A percentile compares a stretch with the other conserved stretches of the same genome.
phyloP scores from a whole-genome alignment of 2,888 invertebrate species.

The Erebia ligea region DNA sequence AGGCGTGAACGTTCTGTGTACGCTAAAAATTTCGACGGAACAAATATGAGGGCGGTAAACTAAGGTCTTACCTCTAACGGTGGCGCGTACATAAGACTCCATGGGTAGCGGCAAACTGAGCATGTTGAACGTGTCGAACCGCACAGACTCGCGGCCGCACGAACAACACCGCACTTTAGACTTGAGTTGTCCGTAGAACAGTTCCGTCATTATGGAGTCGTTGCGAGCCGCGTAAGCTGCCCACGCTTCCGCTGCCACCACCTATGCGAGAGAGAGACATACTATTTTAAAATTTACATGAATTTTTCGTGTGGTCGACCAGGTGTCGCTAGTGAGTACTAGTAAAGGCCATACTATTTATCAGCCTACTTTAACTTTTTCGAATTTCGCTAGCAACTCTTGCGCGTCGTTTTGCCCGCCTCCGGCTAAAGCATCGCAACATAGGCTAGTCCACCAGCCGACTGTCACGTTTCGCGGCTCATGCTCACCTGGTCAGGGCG shows the following conservation, averaged over 20 bases:
- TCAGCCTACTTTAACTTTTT: too few relatives aligned
- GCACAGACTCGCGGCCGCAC: conserved; percentile 92
- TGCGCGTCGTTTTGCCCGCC: not conserved
- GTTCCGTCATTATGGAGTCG: conserved; percentile 93
- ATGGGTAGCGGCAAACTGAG: conserved; percentile 95
- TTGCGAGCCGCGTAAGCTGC: conserved; percentile 91
- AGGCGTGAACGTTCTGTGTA: too few relatives aligned
- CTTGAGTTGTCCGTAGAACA: conserved; percentile 96
- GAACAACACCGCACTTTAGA: conserved; percentile 92
- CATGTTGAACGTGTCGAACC: conserved; percentile 96
- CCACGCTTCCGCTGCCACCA: conserved; percentile 91
- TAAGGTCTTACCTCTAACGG: conserved; percentile 91
- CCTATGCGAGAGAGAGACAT: conserved; percentile 45
- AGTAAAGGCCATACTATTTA: too few relatives aligned
- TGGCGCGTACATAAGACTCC: conserved; percentile 91
- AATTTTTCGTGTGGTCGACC: too few relatives aligned
- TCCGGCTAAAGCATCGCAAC: not conserved
- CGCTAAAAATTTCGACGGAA: too few relatives aligned
- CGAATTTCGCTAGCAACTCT: too few relatives aligned
- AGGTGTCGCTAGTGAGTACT: not conserved
- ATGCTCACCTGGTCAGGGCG: conserved; percentile 79
- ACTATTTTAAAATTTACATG: not conserved
- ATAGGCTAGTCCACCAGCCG: not conserved
- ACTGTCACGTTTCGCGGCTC: conserved; percentile 36
- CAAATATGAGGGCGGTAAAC: too few relatives aligned